Percentiles rank a stretch among this genome's conserved stretches.
Evolutionary conservation across 1,140 invertebrate species (phyloP).

Genomic region (Cyclina sinensis): DNA sequence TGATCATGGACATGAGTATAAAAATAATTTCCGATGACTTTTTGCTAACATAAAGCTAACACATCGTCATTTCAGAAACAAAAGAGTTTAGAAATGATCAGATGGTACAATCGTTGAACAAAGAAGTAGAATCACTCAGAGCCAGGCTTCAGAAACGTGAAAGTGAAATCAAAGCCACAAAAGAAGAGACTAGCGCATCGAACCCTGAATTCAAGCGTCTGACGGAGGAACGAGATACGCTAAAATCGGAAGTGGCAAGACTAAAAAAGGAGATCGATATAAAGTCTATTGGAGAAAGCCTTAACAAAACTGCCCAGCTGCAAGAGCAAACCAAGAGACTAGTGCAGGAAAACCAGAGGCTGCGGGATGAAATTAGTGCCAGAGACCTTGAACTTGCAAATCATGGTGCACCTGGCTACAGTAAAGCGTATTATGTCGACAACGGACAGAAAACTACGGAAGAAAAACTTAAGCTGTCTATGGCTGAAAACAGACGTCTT

Average conservation of each 20-base stretch:
- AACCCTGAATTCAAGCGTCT: constrained; percentile 7
- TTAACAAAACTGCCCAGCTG: constrained; percentile 6
- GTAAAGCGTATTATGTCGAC: constrained; percentile 43
- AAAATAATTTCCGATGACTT: no score
- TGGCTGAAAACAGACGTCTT: constrained; percentile 40
- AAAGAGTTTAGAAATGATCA: constrained; percentile 33
- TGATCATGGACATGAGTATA: no score
- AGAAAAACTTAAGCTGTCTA: constrained; percentile 47
- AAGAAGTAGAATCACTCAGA: background rate
- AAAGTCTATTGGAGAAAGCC: constrained; percentile 34
- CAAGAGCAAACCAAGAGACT: constrained; percentile 56
- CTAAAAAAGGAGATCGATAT: constrained; percentile 55
- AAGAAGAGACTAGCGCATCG: background rate
- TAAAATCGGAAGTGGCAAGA: constrained; percentile 45
- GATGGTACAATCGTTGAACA: constrained; percentile 12
- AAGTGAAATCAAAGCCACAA: constrained; percentile 8
- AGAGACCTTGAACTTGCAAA: constrained; percentile 35
- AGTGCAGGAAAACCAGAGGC: constrained; percentile 46
- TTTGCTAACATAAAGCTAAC: no score
- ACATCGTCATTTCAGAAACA: constrained; percentile 32
- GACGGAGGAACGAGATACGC: constrained; percentile 19
- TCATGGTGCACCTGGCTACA: constrained; percentile 34
- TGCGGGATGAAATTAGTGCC: constrained; percentile 48
- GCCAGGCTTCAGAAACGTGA: constrained; percentile 21
- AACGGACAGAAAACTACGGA: constrained; percentile 14